Conservation (phyloP, 2,888 invertebrate genomes). For the Atherix ibis region DNA sequence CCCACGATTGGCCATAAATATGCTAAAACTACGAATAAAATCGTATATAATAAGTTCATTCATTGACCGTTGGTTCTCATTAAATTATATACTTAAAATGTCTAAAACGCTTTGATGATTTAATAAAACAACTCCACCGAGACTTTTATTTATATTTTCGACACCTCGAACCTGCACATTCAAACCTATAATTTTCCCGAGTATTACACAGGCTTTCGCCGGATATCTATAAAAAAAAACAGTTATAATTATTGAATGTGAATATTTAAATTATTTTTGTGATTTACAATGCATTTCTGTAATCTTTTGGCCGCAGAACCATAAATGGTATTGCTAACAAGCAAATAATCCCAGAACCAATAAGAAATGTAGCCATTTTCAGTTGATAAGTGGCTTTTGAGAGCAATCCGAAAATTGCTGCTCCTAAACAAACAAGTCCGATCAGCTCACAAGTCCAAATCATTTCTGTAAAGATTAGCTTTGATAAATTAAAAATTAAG, state of each 20-base stretch:
- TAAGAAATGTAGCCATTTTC: conserved; percentile 49
- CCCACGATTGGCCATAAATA: conserved; percentile 70
- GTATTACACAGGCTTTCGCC: conserved; percentile 42
- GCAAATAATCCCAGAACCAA: conserved; percentile 43
- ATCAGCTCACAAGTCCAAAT: conserved; percentile 26
- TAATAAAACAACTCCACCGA: conserved; percentile 64
- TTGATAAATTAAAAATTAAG: no score
- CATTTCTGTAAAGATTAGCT: no score
- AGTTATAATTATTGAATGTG: conserved; percentile 1
- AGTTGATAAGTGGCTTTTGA: conserved; percentile 48
- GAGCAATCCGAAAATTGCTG: conserved; percentile 23
- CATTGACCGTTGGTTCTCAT: no score
- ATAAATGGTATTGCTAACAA: conserved; percentile 54
- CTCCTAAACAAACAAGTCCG: conserved; percentile 23
- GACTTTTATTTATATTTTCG: conserved; percentile 56
- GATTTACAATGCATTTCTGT: conserved; percentile 67
- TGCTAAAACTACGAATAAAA: conserved; percentile 41
- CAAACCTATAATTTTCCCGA: conserved; percentile 42
- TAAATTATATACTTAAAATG: conserved; percentile 61
- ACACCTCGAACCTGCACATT: conserved; percentile 55
- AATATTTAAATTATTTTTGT: conserved; percentile 1
- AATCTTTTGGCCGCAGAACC: conserved; percentile 53
- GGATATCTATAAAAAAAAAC: conserved; percentile 40
- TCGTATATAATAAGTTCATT: no score
- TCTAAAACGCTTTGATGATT: conserved; percentile 86